Evolutionary conservation across 2,113 vertebrate species (phyloP).

Genomic region (Muntiacus muntjak): DNA sequence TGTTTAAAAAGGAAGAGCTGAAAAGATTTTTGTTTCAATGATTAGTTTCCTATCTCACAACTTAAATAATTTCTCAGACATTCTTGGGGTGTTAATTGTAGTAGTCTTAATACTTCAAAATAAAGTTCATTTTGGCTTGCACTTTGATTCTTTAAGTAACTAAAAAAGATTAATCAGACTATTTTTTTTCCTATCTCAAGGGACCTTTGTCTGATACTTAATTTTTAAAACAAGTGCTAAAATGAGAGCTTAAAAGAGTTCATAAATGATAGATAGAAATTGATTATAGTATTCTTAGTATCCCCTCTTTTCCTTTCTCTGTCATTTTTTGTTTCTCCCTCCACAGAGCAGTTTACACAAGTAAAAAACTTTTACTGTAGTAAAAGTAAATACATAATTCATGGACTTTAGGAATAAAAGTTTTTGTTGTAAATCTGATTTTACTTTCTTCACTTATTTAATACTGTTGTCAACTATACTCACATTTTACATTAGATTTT

Average conservation of each 20-base stretch:
- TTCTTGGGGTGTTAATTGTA: not conserved
- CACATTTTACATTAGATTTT: not conserved
- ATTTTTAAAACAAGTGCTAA: not conserved
- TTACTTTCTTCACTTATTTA: not conserved
- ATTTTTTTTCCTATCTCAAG: not conserved
- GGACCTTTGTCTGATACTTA: not conserved
- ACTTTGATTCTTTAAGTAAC: conserved; percentile 22
- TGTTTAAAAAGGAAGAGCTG: not conserved
- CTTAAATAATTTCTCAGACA: not conserved
- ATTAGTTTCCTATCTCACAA: not conserved
- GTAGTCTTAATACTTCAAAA: not conserved
- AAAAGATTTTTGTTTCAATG: not conserved
- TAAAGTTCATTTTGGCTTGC: not conserved
- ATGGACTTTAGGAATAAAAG: not conserved
- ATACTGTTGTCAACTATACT: not conserved
- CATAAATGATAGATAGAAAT: not conserved
- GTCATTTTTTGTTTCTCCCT: not conserved
- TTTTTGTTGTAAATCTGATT: not conserved
- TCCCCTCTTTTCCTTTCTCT: not conserved
- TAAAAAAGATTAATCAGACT: not conserved
- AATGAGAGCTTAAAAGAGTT: not conserved
- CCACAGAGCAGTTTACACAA: not conserved
- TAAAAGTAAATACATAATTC: not conserved
- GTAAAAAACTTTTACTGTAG: not conserved
- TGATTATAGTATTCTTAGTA: not conserved